Percentiles rank a stretch among this genome's conserved stretches.
Conservation (phyloP, 2,888 invertebrate genomes). For the Chloroclystis v-ata region DNA sequence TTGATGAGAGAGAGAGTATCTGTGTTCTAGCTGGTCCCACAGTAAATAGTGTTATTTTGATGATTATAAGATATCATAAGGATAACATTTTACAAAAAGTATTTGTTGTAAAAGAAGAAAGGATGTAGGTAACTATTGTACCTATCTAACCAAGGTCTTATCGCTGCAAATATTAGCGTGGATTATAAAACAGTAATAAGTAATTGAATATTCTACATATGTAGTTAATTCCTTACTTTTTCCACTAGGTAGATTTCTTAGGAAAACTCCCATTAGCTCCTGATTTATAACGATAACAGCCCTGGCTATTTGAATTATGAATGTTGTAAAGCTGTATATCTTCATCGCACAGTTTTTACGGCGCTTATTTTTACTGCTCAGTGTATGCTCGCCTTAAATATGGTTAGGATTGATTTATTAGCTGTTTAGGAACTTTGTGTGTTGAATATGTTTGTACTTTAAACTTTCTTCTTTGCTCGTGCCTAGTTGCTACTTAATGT, state of each 20-base stretch:
- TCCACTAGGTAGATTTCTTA: background rate
- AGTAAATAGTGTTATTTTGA: no score
- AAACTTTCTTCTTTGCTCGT: background rate
- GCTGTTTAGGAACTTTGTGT: slow-evolving; percentile 41
- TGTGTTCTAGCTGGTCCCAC: no score
- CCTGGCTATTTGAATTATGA: slow-evolving; percentile 71
- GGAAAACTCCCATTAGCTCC: slow-evolving; percentile 15
- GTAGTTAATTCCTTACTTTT: no score
- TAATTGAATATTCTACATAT: no score
- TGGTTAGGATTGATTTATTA: slow-evolving; percentile 55
- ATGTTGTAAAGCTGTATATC: slow-evolving; percentile 70
- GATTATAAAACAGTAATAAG: no score
- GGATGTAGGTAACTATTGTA: no score
- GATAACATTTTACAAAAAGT: no score
- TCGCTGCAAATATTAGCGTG: no score
- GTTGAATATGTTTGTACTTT: slow-evolving; percentile 21
- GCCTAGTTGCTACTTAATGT: background rate
- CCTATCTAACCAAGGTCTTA: no score
- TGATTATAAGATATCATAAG: no score
- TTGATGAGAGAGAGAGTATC: no score
- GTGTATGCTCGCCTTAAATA: slow-evolving; percentile 60
- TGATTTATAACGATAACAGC: slow-evolving; percentile 34
- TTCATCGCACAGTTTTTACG: slow-evolving; percentile 58
- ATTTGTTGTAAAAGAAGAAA: no score
- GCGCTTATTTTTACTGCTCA: slow-evolving; percentile 54